Percentiles rank a stretch among this genome's conserved stretches.
phyloP scores from a whole-genome alignment of 2,113 vertebrate species.

The Dicrurus megarhynchus region DNA sequence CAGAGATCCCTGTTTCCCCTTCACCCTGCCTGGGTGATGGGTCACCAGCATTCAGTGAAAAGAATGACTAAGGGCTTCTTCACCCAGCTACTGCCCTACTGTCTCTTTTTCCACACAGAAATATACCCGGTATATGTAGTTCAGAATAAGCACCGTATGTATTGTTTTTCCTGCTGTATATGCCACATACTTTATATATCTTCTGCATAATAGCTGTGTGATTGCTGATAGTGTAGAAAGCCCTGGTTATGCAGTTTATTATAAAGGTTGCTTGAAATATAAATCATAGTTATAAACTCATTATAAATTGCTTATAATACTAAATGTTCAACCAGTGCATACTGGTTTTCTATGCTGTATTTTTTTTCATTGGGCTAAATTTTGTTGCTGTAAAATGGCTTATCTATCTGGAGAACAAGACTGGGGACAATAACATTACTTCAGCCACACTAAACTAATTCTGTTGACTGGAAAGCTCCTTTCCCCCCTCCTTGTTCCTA shows the following conservation, averaged over 20 bases:
- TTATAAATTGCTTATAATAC: background rate
- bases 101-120: background rate
- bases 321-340: background rate
- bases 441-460: background rate
- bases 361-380: background rate
- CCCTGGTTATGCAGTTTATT: background rate
- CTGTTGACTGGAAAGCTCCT: background rate
- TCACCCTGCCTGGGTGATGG: background rate
- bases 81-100: background rate
- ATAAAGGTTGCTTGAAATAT: background rate
- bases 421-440: background rate
- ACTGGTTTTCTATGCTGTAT: background rate
- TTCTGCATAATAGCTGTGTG: background rate
- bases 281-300: background rate
- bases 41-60: background rate
- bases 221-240: background rate
- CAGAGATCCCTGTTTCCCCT: background rate
- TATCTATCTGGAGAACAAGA: background rate
- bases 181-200: background rate
- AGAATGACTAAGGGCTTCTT: conserved; percentile 19
- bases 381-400: background rate
- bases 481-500: background rate
- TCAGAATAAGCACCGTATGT: background rate
- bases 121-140: background rate
- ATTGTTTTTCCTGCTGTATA: background rate